A percentile compares a stretch with the other conserved stretches of the same genome.
Conservation (phyloP, 2,113 vertebrate genomes). For the Picathartes gymnocephalus region DNA sequence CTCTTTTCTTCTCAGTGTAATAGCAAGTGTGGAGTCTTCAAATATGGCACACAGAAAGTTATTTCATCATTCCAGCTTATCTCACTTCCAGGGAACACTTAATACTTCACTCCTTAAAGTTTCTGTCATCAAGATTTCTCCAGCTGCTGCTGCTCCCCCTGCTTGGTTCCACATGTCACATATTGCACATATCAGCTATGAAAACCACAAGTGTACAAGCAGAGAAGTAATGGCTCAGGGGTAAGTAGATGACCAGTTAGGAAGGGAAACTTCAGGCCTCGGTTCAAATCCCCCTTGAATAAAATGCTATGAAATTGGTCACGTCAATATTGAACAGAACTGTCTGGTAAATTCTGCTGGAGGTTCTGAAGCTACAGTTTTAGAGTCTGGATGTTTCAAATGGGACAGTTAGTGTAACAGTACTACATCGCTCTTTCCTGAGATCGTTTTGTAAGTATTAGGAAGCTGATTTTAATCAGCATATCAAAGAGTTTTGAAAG, state of each 20-base stretch:
- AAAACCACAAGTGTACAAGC: background rate
- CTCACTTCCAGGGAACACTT: background rate
- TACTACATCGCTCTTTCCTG: background rate
- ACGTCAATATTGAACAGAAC: background rate
- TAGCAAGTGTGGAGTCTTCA: background rate
- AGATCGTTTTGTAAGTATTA: background rate
- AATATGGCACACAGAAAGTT: background rate
- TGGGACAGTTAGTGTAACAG: background rate
- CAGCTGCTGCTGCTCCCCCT: background rate
- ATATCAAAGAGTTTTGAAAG: background rate
- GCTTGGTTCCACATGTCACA: background rate
- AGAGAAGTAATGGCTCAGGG: background rate
- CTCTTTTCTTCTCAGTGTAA: background rate
- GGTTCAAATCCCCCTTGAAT: background rate
- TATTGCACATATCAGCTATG: background rate
- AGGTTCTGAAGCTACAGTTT: background rate
- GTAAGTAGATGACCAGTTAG: background rate
- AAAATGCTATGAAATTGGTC: background rate
- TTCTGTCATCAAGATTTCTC: background rate
- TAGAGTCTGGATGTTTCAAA: background rate
- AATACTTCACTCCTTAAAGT: background rate
- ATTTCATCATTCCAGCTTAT: background rate
- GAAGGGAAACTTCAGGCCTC: background rate
- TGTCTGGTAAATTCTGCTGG: background rate
- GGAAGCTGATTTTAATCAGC: background rate